A percentile compares a stretch with the other conserved stretches of the same genome.
phyloP scores from a whole-genome alignment of 2,113 vertebrate genomes.

The Maccullochella peelii region DNA sequence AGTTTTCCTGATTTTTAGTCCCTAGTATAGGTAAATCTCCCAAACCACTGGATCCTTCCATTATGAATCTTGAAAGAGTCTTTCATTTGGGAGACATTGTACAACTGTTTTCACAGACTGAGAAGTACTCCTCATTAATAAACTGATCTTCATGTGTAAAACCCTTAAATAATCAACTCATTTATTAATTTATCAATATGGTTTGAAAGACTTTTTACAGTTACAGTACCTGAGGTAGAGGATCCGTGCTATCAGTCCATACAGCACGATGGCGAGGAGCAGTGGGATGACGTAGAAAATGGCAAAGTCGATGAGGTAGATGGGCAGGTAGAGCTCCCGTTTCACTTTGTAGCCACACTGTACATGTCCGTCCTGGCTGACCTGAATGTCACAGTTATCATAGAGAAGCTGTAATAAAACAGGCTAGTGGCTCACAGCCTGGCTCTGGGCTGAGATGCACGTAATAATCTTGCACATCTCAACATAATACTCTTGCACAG shows the following conservation, averaged over 20 bases:
- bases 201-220: neutral
- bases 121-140: neutral
- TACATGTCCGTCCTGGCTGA: conserved; percentile 71
- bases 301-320: conserved; percentile 88
- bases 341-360: conserved; percentile 88
- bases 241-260: conserved; percentile 84
- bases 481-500: conserved; percentile 10
- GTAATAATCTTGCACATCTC: conserved; percentile 3
- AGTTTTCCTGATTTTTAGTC: no score
- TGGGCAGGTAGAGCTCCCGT: conserved; percentile 87
- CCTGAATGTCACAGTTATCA: conserved; percentile 46
- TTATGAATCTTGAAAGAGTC: no score
- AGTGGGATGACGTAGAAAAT: conserved; percentile 86
- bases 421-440: neutral
- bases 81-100: no score
- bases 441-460: neutral
- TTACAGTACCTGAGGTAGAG: conserved; percentile 79
- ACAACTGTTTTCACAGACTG: no score
- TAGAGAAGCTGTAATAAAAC: neutral
- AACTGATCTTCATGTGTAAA: neutral
- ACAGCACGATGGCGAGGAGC: conserved; percentile 85
- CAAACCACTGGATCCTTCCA: no score
- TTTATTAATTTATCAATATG: neutral
- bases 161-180: neutral
- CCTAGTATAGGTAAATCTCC: no score